Conservation (phyloP, 2,797 vertebrate species). For the Spinus pinus region DNA sequence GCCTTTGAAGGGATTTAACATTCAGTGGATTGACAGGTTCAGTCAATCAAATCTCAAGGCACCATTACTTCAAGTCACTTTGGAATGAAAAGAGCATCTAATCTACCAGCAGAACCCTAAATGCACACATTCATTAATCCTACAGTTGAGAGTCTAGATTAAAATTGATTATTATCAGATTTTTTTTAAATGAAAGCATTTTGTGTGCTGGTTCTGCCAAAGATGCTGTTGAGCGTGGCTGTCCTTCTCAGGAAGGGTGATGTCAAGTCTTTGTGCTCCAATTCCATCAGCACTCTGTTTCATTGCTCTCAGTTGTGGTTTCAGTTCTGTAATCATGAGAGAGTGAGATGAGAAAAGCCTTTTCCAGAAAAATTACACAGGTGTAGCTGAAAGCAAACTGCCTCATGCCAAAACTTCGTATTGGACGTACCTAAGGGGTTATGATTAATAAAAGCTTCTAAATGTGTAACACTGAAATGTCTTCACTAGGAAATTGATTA, state of each 20-base stretch:
- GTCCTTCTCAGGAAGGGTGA: neutral
- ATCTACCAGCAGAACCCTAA: neutral
- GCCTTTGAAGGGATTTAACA: neutral
- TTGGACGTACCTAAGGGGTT: neutral
- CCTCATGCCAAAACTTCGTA: neutral
- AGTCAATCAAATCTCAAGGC: neutral
- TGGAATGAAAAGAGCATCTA: neutral
- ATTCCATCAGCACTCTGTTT: neutral
- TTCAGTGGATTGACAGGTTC: neutral
- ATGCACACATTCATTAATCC: fast-evolving
- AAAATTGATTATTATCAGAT: neutral
- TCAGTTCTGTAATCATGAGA: neutral
- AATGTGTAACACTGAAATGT: neutral
- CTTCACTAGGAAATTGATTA: neutral
- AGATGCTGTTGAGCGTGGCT: neutral
- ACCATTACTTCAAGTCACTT: neutral
- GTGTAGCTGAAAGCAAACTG: neutral
- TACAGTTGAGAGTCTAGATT: neutral
- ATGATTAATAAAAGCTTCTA: neutral
- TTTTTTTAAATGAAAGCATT: neutral
- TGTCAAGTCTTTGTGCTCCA: neutral
- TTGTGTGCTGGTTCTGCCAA: neutral
- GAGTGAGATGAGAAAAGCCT: neutral
- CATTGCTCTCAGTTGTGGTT: neutral
- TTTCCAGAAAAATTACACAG: neutral